These are phyloP conservation scores for Acanthaster planci DNA, from an alignment of 35 echinoderm and acorn worm species.

Conservation along the genomic window DNA sequence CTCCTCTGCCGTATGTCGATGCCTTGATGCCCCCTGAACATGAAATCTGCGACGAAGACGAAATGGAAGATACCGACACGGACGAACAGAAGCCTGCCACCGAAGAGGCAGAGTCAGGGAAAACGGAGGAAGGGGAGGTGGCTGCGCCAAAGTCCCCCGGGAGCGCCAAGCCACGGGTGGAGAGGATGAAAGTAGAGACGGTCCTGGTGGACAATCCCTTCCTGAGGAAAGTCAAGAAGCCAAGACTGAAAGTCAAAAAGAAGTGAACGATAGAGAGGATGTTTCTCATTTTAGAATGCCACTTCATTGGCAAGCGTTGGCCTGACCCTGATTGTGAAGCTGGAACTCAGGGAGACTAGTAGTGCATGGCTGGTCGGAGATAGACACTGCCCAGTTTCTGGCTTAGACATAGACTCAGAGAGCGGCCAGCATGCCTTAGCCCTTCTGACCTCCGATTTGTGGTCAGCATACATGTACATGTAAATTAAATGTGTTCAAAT, in stretches of 20 bases:
- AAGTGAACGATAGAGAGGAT: neutral
- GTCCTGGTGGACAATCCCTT: slow-evolving; percentile 58
- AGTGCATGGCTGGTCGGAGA: no score
- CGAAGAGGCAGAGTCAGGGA: slow-evolving; percentile 38
- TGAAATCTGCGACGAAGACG: slow-evolving; percentile 53
- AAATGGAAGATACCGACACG: neutral
- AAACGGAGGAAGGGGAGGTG: slow-evolving; percentile 31
- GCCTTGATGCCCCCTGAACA: slow-evolving; percentile 79
- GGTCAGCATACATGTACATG: no score
- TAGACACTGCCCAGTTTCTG: no score
- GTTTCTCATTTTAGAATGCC: no score
- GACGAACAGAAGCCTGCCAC: slow-evolving; percentile 13
- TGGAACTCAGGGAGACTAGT: no score
- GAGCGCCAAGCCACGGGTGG: neutral
- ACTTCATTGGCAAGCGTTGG: no score
- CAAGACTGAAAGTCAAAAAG: slow-evolving; percentile 71
- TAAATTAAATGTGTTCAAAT: no score
- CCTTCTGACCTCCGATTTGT: no score
- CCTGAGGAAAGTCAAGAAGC: slow-evolving; percentile 73
- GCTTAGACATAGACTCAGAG: no score
- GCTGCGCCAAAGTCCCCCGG: slow-evolving; percentile 34
- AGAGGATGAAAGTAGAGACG: slow-evolving; percentile 27
- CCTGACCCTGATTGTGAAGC: no score
- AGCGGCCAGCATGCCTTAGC: no score
- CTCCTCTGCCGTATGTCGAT: slow-evolving; percentile 71